Evolutionary conservation across 2,113 vertebrate genomes (phyloP), one percentile per base, ranked within the genome.

Genomic region (Rhizomys pruinosus): DNA sequence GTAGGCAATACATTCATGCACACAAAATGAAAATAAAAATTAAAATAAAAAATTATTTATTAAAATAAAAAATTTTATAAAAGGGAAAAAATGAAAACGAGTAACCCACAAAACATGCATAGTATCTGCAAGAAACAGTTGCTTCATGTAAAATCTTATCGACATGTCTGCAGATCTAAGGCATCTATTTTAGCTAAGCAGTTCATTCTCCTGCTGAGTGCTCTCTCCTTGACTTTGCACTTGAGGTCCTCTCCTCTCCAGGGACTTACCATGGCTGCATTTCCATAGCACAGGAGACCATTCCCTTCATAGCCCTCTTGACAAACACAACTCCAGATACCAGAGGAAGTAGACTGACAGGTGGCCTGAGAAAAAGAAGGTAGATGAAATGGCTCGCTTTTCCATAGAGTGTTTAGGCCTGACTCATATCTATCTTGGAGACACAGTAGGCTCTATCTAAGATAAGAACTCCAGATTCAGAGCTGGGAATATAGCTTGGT

Each of bases 241-340:
- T 27, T 12, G 10, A 27, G 37, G 13, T 71, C 23, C 9, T 39
- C 0, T n/a, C n/a, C n/a, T n/a, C 2, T 52, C 23, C 0, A 88
- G 32, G 57, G 59, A 97, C 98, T 97, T 96, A 99, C 99, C 97
- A 98, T 96, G 5, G 97, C 97, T n/a, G 98, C 96, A 0, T 97
- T 98, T 2, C 99, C 99, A 0, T 99, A 99, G 96, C 99, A 99
- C 12, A 97, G 81, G 0, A 72, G 96, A 5, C 99, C 99, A 0
- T 99, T 96, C 73, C 99, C 99, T 61, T 96, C 73, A 0, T 98
- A 99, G 9, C 98, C 99, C 0, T 98, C 92, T 29, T 97, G 98
- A 92, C 99, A 99, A 16, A 99, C 98, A 32, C 99, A 99, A 19
- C 97, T 94, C 99, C 99, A 99, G 93, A 92, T 19, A 9, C 55